Evolutionary conservation across 2,113 vertebrate species (phyloP).

Genomic region (Megaleporinus macrocephalus): DNA sequence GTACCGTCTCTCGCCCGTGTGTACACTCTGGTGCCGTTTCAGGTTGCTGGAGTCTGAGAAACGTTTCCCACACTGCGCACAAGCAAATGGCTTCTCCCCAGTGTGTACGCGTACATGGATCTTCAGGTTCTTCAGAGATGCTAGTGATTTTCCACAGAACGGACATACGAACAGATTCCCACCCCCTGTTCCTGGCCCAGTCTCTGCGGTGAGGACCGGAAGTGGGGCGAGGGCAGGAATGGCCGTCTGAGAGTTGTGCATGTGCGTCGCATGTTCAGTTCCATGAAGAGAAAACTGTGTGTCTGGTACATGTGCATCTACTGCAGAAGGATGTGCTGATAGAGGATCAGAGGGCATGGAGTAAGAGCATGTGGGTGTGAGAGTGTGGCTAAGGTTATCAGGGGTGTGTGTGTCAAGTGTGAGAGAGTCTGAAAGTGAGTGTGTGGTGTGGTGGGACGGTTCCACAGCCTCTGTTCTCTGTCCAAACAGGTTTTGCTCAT

Average conservation of each 20-base stretch:
- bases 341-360: not conserved
- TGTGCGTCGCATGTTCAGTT: not conserved
- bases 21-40: constrained; percentile 74
- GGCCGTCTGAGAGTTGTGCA: not conserved
- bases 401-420: not conserved
- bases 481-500: not conserved
- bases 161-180: constrained; percentile 59
- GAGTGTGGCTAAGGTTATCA: not conserved
- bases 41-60: constrained; percentile 77
- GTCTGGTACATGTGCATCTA: not conserved
- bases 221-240: constrained; percentile 8
- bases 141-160: constrained; percentile 69
- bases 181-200: not conserved
- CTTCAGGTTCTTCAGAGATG: constrained; percentile 74
- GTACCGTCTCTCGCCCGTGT: constrained; percentile 75
- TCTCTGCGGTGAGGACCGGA: not conserved
- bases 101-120: constrained; percentile 75
- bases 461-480: not conserved
- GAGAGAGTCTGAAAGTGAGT: not conserved
- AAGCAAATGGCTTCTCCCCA: constrained; percentile 72
- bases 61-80: constrained; percentile 70
- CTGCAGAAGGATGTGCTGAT: not conserved
- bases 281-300: not conserved
- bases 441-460: not conserved
- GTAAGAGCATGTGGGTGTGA: not conserved